A percentile compares a stretch with the other conserved stretches of the same genome.
These are phyloP conservation scores for Pogonocherus hispidulus DNA, from an alignment of 2,888 invertebrate genomes.

Conservation along the genomic window DNA sequence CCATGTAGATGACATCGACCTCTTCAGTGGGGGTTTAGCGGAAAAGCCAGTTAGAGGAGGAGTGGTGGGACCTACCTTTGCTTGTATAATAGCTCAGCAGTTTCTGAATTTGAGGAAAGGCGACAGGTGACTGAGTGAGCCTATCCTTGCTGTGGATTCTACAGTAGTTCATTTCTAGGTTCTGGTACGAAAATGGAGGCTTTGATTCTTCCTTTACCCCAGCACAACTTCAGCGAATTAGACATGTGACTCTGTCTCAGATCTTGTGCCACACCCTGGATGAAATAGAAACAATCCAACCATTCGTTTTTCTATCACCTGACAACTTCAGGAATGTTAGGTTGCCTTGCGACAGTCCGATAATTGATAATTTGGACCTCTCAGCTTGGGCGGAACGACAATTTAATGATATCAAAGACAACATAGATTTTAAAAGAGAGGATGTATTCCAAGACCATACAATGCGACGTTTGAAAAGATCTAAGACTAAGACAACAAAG, in stretches of 20 bases:
- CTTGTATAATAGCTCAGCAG: constrained; percentile 90
- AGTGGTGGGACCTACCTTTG: constrained; percentile 88
- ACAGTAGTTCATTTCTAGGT: constrained; percentile 65
- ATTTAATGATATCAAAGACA: constrained; percentile 42
- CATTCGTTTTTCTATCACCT: constrained; percentile 77
- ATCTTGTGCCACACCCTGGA: constrained; percentile 79
- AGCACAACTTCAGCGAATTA: constrained; percentile 81
- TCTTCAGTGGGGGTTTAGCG: constrained; percentile 87
- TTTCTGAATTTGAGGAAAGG: constrained; percentile 84
- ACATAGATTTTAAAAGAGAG: constrained; percentile 28
- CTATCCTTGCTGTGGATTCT: neutral
- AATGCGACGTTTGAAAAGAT: constrained; percentile 7
- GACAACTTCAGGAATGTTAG: constrained; percentile 75
- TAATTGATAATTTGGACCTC: constrained; percentile 74
- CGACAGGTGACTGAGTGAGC: constrained; percentile 66
- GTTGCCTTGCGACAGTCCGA: constrained; percentile 70
- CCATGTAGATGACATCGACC: constrained; percentile 85
- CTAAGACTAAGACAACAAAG: neutral
- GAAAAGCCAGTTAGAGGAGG: constrained; percentile 86
- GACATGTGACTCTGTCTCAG: constrained; percentile 80
- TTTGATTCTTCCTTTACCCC: constrained; percentile 83
- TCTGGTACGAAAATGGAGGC: constrained; percentile 87
- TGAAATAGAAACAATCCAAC: constrained; percentile 78
- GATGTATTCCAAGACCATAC: neutral
- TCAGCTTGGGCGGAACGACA: constrained; percentile 73